Conservation (phyloP, 2,888 invertebrate genomes). For the Acanthosepion lycidas region DNA sequence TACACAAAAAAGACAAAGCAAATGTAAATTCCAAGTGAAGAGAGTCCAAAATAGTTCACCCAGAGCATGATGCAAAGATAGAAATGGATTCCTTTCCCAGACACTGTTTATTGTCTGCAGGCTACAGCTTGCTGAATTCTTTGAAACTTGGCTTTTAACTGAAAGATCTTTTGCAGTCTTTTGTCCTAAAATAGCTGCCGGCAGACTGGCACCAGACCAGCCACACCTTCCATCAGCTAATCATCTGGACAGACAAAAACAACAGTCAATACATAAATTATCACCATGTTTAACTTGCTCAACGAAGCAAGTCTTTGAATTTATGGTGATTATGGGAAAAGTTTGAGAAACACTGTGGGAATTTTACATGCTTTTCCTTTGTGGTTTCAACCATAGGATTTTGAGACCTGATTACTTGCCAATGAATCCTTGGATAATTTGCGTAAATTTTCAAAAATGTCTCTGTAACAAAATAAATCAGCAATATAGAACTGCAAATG, state of each 20-base stretch:
- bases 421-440: too few relatives aligned
- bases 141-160: background rate
- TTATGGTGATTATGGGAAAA: background rate
- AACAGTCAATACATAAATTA: background rate
- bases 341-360: background rate
- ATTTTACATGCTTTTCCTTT: background rate
- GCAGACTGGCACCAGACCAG: slow-evolving; percentile 1
- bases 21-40: background rate
- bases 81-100: background rate
- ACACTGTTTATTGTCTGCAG: background rate
- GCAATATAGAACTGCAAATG: too few relatives aligned
- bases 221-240: background rate
- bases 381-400: background rate
- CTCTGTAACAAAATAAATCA: too few relatives aligned
- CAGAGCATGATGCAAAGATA: background rate
- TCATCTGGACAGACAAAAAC: background rate
- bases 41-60: background rate
- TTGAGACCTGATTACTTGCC: too few relatives aligned
- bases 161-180: background rate
- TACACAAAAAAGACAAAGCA: background rate
- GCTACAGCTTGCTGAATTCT: background rate
- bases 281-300: background rate
- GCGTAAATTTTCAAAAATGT: too few relatives aligned
- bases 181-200: background rate
- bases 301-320: background rate